phyloP scores from a whole-genome alignment of 2,113 vertebrate species.

The Notarius lentiginosus region DNA sequence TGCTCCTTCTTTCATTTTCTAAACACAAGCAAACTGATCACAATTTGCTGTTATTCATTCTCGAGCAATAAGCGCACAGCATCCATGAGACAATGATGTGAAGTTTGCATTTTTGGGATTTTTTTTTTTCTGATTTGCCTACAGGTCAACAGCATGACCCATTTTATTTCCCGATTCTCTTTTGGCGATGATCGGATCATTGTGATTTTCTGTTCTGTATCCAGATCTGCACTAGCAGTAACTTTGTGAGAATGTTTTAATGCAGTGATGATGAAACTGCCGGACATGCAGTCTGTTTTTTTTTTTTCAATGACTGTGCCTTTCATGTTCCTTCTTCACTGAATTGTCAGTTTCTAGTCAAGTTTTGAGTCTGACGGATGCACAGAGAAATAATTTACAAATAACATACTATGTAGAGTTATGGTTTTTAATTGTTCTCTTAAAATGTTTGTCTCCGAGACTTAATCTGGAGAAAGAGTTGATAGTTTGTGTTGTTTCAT shows the following conservation, averaged over 20 bases:
- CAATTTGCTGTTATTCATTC: neutral
- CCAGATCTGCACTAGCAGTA: neutral
- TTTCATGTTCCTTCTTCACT: constrained; percentile 24
- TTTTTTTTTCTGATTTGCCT: neutral
- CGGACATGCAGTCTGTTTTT: constrained; percentile 36
- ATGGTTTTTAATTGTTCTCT: neutral
- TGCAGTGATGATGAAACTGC: constrained; percentile 13
- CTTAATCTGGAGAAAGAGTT: neutral
- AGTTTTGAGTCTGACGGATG: neutral
- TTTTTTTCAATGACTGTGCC: constrained; percentile 27
- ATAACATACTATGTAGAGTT: neutral
- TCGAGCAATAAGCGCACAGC: neutral
- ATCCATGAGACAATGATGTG: neutral
- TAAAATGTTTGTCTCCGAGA: neutral
- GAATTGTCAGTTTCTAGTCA: neutral
- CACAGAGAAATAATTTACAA: neutral
- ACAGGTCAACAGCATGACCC: neutral
- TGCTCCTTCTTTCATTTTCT: neutral
- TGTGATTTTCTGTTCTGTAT: neutral
- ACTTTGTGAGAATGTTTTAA: constrained; percentile 16
- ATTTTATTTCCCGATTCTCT: neutral
- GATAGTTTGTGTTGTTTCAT: neutral
- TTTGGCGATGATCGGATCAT: neutral
- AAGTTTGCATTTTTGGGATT: neutral
- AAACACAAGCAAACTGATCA: neutral